Evolutionary conservation across 1,140 invertebrate genomes (phyloP).

Genomic region (Theocolax elegans): DNA sequence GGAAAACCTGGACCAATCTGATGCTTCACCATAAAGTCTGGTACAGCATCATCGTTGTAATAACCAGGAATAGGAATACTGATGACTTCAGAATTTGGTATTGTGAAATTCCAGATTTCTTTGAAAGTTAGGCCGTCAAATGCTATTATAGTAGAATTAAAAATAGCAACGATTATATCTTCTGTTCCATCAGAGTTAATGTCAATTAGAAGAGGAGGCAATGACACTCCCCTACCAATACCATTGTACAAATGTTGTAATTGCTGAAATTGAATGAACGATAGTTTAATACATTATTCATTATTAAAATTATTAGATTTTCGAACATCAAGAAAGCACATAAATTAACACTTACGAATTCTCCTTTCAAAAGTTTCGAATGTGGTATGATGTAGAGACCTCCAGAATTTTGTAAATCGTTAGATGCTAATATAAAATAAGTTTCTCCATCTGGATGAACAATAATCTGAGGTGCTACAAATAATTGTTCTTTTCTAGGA

Average conservation of each 20-base stretch:
- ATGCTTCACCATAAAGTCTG: conserved; percentile 86
- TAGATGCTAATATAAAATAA: conserved; percentile 78
- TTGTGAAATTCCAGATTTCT: conserved; percentile 79
- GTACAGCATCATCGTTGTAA: conserved; percentile 83
- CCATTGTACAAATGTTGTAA: conserved; percentile 63
- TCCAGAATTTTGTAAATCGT: conserved; percentile 78
- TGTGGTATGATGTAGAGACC: conserved; percentile 76
- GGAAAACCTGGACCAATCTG: conserved; percentile 80
- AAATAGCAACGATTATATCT: conserved; percentile 80
- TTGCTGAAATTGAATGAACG: conserved; percentile 52
- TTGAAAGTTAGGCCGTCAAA: conserved; percentile 77
- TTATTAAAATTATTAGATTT: conserved; percentile 8
- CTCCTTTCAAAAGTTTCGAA: conserved; percentile 68
- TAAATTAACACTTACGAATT: conserved; percentile 64
- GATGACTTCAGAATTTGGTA: conserved; percentile 72
- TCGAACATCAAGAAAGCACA: not conserved
- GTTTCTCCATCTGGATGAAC: conserved; percentile 70
- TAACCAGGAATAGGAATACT: conserved; percentile 84
- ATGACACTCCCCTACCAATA: conserved; percentile 67
- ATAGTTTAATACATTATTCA: not conserved
- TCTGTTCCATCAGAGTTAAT: conserved; percentile 78
- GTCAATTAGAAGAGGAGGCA: conserved; percentile 80
- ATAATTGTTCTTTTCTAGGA: conserved; percentile 78
- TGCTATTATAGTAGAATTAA: conserved; percentile 79
- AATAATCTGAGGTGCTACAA: conserved; percentile 76